Conservation (phyloP, 2,888 invertebrate species). For the Andrena bucephala region DNA sequence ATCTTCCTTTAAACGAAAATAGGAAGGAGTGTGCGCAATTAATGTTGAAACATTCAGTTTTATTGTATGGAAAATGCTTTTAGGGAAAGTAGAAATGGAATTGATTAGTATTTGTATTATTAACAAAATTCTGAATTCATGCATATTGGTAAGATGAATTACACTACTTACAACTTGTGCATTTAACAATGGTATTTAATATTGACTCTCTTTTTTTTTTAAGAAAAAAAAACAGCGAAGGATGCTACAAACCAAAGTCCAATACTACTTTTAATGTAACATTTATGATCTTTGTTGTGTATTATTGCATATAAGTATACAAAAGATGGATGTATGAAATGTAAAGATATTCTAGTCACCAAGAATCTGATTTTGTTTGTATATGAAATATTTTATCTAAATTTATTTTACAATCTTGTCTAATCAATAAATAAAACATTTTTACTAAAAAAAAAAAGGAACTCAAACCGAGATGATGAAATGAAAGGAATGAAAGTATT, state of each 20-base stretch:
- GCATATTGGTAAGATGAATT: conserved; percentile 63
- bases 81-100: conserved; percentile 28
- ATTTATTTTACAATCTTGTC: conserved; percentile 52
- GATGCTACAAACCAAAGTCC: conserved; percentile 84
- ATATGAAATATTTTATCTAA: conserved; percentile 53
- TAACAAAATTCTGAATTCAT: conserved; percentile 27
- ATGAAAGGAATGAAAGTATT: conserved; percentile 69
- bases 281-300: conserved; percentile 76
- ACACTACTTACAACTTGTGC: conserved; percentile 77
- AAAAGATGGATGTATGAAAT: conserved; percentile 80
- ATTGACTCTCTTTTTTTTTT: conserved; percentile 63
- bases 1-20: conserved; percentile 19
- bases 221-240: conserved; percentile 66
- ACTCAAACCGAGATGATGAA: conserved; percentile 56
- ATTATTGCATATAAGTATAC: conserved; percentile 79
- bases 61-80: conserved; percentile 6
- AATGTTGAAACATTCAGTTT: conserved; percentile 15
- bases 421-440: conserved; percentile 43
- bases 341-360: conserved; percentile 84
- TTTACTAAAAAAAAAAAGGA: conserved; percentile 29
- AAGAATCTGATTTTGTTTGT: conserved; percentile 82
- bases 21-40: conserved; percentile 19
- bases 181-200: conserved; percentile 69
- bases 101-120: conserved; percentile 26
- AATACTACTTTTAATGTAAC: conserved; percentile 76